phyloP scores from a whole-genome alignment of 1,140 invertebrate genomes.

The Drosophila auraria region DNA sequence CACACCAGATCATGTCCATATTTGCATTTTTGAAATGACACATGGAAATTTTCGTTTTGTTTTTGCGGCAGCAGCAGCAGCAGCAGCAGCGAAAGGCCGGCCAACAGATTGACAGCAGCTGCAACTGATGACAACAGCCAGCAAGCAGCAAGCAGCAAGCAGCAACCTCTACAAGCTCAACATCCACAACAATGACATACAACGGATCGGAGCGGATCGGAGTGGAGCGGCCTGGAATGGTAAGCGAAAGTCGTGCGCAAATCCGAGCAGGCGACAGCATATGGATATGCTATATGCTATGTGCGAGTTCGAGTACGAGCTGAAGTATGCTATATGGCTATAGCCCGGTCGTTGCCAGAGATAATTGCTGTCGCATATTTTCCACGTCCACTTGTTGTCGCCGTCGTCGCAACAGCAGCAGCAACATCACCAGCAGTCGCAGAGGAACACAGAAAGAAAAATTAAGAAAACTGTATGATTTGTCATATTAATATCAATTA shows the following conservation, averaged over 20 bases:
- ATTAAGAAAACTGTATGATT: background rate
- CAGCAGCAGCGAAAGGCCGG: slow-evolving; percentile 64
- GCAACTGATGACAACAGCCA: slow-evolving; percentile 59
- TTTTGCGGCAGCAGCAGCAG: slow-evolving; percentile 18
- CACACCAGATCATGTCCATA: slow-evolving; percentile 80
- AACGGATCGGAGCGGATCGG: background rate
- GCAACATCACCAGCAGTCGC: slow-evolving; percentile 7
- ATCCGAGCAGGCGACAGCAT: slow-evolving; percentile 69
- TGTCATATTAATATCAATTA: background rate
- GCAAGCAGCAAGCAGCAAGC: slow-evolving; percentile 13
- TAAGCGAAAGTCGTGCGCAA: slow-evolving; percentile 79
- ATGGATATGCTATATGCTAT: slow-evolving; percentile 49
- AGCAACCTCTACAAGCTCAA: slow-evolving; percentile 8
- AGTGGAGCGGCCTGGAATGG: slow-evolving; percentile 52
- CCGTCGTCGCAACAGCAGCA: slow-evolving; percentile 26
- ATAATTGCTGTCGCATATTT: slow-evolving; percentile 81
- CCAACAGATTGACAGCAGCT: slow-evolving; percentile 83
- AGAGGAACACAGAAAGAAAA: background rate
- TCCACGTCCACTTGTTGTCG: slow-evolving; percentile 76
- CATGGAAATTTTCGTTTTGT: slow-evolving; percentile 74
- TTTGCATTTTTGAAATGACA: slow-evolving; percentile 84
- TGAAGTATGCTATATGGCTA: slow-evolving; percentile 29
- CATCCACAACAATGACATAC: slow-evolving; percentile 40
- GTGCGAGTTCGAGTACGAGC: background rate
- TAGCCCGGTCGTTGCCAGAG: slow-evolving; percentile 49